Evolutionary conservation across 30 jellyfish, hydroid and myxozoan genomes (phyloP).

Genomic region (Pseudorhiza aurosa): DNA sequence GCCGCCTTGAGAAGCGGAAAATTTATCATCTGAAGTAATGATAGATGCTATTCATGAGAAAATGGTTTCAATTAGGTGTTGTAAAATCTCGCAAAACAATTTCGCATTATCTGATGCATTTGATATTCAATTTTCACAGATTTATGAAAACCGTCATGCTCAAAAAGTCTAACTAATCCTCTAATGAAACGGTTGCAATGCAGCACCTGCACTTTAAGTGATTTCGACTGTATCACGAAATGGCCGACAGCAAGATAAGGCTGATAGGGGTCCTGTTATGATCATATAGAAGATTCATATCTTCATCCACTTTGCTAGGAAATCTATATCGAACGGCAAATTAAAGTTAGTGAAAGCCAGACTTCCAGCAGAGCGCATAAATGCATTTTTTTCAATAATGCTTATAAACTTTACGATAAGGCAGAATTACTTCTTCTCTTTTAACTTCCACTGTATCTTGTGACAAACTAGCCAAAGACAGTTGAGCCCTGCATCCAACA

Average conservation of each 20-base stretch:
- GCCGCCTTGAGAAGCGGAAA: neutral
- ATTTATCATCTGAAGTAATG: constrained; percentile 15
- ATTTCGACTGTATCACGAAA: constrained; percentile 12
- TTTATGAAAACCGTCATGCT: constrained; percentile 39
- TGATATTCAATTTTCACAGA: constrained; percentile 55
- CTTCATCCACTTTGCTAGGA: constrained; percentile 31
- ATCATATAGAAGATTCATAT: constrained; percentile 18
- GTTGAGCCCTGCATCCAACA: no score
- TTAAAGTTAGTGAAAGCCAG: neutral
- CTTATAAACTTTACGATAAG: no score
- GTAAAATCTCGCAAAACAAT: constrained; percentile 41
- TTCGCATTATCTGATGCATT: constrained; percentile 22
- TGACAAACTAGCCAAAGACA: no score
- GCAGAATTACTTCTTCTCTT: no score
- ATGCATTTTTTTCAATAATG: no score
- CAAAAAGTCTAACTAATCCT: constrained; percentile 7
- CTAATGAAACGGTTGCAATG: constrained; percentile 8
- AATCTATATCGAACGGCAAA: neutral
- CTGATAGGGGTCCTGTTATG: constrained; percentile 18
- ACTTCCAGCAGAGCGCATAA: no score
- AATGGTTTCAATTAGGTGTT: constrained; percentile 29
- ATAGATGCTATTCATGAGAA: constrained; percentile 19
- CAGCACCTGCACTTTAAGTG: constrained; percentile 30
- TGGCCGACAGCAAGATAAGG: constrained; percentile 41
- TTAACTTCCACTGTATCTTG: no score